phyloP scores from a whole-genome alignment of 2,113 vertebrate genomes.

The Mola mola region DNA sequence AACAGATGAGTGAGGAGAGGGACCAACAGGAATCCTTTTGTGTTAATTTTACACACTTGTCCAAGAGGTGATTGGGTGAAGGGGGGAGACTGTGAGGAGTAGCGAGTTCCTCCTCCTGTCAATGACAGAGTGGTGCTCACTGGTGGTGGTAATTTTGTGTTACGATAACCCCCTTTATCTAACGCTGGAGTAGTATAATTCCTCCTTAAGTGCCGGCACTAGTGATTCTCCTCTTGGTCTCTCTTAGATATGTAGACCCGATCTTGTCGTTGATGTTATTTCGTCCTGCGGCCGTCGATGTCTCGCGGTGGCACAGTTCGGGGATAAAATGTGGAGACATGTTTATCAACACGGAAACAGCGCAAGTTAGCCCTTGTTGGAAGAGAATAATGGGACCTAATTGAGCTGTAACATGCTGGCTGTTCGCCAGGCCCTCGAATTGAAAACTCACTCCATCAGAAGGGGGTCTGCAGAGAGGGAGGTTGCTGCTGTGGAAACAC shows the following conservation, averaged over 20 bases:
- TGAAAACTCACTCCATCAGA: conserved; percentile 69
- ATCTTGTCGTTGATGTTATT: conserved; percentile 41
- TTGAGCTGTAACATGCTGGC: conserved; percentile 75
- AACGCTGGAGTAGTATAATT: no score
- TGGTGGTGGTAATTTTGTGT: no score
- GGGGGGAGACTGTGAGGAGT: conserved; percentile 25
- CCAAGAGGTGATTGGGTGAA: conserved; percentile 56
- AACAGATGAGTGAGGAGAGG: conserved; percentile 67
- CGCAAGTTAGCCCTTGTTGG: conserved; percentile 73
- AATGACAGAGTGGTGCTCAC: no score
- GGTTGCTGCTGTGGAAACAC: conserved; percentile 48
- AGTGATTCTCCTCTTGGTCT: conserved; percentile 20
- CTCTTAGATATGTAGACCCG: conserved; percentile 31
- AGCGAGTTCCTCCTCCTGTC: no score
- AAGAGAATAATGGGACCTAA: conserved; percentile 73
- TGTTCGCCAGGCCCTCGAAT: conserved; percentile 67
- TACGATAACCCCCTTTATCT: no score
- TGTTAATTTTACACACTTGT: conserved; percentile 74
- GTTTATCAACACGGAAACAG: conserved; percentile 75
- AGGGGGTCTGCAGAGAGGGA: conserved; percentile 42
- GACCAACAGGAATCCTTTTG: conserved; percentile 80
- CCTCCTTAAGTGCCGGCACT: conserved; percentile 50
- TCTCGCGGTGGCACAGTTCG: conserved; percentile 39
- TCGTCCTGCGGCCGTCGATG: conserved; percentile 49
- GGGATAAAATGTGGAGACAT: conserved; percentile 66